These are phyloP conservation scores for Suncus etruscus DNA, from an alignment of 2,113 vertebrate genomes.

Conservation along the genomic window DNA sequence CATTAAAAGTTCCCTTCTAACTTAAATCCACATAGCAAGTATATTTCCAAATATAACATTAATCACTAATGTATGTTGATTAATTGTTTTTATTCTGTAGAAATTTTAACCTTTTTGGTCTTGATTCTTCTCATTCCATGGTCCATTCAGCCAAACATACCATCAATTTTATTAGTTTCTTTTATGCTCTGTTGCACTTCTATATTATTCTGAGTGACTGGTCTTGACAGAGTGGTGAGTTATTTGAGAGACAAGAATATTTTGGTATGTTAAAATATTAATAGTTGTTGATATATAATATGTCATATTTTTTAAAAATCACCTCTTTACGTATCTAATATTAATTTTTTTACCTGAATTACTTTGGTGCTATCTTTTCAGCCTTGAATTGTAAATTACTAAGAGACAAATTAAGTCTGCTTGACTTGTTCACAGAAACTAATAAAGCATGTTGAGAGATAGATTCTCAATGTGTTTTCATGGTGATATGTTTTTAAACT, in stretches of 20 bases:
- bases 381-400: background rate
- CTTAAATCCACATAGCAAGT: background rate
- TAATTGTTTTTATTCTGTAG: slow-evolving; percentile 7
- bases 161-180: background rate
- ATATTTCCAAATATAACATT: background rate
- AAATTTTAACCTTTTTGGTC: background rate
- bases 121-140: background rate
- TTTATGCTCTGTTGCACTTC: background rate
- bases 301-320: background rate
- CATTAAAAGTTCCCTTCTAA: background rate
- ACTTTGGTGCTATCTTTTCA: background rate
- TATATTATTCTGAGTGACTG: background rate
- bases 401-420: background rate
- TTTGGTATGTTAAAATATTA: background rate
- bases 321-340: background rate
- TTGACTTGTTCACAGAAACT: background rate
- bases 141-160: background rate
- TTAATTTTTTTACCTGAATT: background rate
- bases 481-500: slow-evolving; percentile 55
- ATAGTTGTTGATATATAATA: background rate
- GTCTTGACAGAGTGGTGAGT: background rate
- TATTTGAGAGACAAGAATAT: slow-evolving; percentile 11
- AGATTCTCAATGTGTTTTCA: slow-evolving; percentile 38
- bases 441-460: background rate
- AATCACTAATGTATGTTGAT: background rate